These are phyloP conservation scores for Rhinophrynus dorsalis DNA, from an alignment of 2,797 vertebrate genomes.

Conservation along the genomic window DNA sequence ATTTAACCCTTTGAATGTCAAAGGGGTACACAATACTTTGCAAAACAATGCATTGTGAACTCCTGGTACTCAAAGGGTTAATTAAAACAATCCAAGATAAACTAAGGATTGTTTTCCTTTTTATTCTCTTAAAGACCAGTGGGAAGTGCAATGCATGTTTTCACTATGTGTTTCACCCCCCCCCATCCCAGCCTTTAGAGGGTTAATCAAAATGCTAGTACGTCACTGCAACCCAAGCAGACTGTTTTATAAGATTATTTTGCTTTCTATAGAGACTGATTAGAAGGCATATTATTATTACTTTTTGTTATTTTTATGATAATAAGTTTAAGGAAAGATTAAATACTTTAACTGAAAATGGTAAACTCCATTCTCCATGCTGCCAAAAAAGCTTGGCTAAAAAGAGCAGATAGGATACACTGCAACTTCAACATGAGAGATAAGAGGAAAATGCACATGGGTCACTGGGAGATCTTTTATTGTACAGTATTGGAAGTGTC, in stretches of 20 bases:
- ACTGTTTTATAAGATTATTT: not conserved
- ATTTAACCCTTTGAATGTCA: too few species aligned
- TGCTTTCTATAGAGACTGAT: not conserved
- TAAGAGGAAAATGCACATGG: conserved; percentile 42
- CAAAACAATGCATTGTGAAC: too few species aligned
- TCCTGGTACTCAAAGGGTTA: too few species aligned
- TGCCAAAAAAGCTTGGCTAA: conserved; percentile 13
- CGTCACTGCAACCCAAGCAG: not conserved
- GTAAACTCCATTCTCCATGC: too few species aligned
- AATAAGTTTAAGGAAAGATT: conserved; percentile 15
- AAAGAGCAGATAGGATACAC: conserved; percentile 38
- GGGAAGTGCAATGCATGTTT: too few species aligned
- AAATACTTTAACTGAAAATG: conserved; percentile 26
- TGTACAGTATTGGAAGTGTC: conserved; percentile 43
- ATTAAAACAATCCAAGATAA: too few species aligned
- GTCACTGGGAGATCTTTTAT: conserved; percentile 41
- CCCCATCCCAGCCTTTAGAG: too few species aligned
- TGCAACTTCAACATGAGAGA: conserved; percentile 25
- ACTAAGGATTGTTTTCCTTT: too few species aligned
- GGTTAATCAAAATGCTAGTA: too few species aligned
- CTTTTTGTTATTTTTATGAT: conserved; percentile 4
- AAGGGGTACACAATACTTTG: too few species aligned
- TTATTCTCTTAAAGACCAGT: too few species aligned
- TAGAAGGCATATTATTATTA: not conserved
- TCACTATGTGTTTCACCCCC: too few species aligned